phyloP scores from a whole-genome alignment of 2,797 vertebrate species.

The Epinephelus malabaricus region DNA sequence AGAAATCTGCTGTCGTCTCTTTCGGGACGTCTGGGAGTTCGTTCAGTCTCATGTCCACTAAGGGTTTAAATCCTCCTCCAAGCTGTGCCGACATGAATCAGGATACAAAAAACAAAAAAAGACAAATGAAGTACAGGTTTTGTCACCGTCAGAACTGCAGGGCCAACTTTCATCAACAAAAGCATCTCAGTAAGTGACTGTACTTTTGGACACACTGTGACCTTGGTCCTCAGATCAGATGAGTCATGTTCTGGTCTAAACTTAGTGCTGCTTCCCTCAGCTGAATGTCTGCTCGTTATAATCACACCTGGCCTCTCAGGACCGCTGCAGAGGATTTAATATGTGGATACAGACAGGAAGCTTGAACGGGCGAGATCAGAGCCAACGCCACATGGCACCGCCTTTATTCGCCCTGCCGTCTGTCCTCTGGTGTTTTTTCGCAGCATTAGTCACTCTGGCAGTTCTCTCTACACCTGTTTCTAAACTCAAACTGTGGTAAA shows the following conservation, averaged over 20 bases:
- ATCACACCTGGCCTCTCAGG: conserved; percentile 49
- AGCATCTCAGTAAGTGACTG: neutral
- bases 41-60: neutral
- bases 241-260: conserved; percentile 41
- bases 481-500: conserved; percentile 31
- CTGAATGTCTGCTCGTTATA: conserved; percentile 38
- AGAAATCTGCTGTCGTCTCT: neutral
- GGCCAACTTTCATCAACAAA: neutral
- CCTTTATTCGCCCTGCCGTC: conserved; percentile 15
- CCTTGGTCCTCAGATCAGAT: conserved; percentile 26
- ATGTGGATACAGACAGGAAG: conserved; percentile 12
- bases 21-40: neutral
- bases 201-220: neutral
- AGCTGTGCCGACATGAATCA: neutral
- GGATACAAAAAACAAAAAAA: too few species aligned
- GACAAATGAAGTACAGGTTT: neutral
- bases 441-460: conserved; percentile 22
- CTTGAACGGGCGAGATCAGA: neutral
- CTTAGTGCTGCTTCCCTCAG: conserved; percentile 27
- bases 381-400: conserved; percentile 7
- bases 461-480: conserved; percentile 36
- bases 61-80: neutral
- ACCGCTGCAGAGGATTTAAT: conserved; percentile 33
- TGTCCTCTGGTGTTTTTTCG: conserved; percentile 21
- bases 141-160: neutral